A percentile compares a stretch with the other conserved stretches of the same genome.
These are phyloP conservation scores for Steatocranus sp. DNA, from an alignment of 2,797 vertebrate genomes.

Conservation along the genomic window DNA sequence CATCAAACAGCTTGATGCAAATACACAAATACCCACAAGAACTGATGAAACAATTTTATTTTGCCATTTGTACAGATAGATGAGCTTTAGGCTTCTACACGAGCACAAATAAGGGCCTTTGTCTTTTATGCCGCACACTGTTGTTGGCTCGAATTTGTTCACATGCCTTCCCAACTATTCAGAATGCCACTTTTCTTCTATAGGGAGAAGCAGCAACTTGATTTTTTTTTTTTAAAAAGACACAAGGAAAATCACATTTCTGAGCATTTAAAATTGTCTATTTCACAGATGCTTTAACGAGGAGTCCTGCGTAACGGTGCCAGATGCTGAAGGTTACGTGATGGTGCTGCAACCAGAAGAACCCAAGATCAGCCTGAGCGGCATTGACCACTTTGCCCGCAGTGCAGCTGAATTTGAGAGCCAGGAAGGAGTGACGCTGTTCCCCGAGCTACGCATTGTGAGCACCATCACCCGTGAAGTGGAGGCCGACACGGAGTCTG, in stretches of 20 bases:
- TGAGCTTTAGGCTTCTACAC: not conserved
- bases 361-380: conserved; percentile 95
- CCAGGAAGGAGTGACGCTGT: conserved; percentile 86
- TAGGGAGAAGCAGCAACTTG: not conserved
- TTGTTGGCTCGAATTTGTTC: not conserved
- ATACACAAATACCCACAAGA: not conserved
- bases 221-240: rapidly evolving
- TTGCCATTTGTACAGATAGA: not conserved
- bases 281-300: conserved; percentile 84
- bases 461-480: conserved; percentile 96
- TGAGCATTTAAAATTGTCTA: not conserved
- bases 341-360: conserved; percentile 97
- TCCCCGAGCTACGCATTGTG: conserved; percentile 94
- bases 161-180: rapidly evolving
- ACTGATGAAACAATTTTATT: not conserved
- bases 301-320: conserved; percentile 83
- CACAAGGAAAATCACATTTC: not conserved
- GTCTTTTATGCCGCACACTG: not conserved
- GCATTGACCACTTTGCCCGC: conserved; percentile 94
- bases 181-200: not conserved
- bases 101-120: not conserved
- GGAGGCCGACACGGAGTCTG: conserved; percentile 81
- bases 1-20: not conserved
- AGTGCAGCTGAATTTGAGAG: conserved; percentile 93
- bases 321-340: conserved; percentile 87